Evolutionary conservation across 2,113 vertebrate genomes (phyloP).

Genomic region (Hyla sarda): DNA sequence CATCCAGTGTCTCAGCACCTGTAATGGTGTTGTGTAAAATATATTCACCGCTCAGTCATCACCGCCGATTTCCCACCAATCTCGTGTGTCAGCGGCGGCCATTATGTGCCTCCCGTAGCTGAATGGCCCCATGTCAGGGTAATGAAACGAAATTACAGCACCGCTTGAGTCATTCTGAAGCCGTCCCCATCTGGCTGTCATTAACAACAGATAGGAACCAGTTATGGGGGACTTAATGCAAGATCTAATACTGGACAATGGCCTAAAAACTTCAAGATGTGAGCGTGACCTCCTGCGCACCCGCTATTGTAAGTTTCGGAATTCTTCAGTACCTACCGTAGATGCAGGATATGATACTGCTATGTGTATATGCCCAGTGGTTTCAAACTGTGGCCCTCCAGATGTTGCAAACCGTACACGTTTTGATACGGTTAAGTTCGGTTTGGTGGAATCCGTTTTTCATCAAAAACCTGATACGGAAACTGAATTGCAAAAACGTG

Average conservation of each 20-base stretch:
- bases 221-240: background rate
- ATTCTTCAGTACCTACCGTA: background rate
- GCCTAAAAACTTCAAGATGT: background rate
- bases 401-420: no score
- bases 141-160: constrained; percentile 67
- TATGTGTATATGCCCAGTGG: no score
- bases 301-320: background rate
- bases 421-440: no score
- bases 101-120: constrained; percentile 19
- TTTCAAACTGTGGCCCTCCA: no score
- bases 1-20: constrained; percentile 64
- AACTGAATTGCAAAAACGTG: no score
- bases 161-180: constrained; percentile 57
- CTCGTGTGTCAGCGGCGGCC: constrained; percentile 60
- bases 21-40: constrained; percentile 42
- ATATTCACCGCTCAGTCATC: constrained; percentile 55
- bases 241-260: background rate
- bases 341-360: no score
- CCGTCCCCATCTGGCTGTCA: constrained; percentile 56
- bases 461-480: no score
- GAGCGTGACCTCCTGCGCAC: background rate
- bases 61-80: constrained; percentile 8
- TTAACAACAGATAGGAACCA: constrained; percentile 28
- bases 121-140: constrained; percentile 57
- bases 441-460: no score